Evolutionary conservation across 92 coral and sea anemone species (phyloP).

Genomic region (Phenganax stokvisi): DNA sequence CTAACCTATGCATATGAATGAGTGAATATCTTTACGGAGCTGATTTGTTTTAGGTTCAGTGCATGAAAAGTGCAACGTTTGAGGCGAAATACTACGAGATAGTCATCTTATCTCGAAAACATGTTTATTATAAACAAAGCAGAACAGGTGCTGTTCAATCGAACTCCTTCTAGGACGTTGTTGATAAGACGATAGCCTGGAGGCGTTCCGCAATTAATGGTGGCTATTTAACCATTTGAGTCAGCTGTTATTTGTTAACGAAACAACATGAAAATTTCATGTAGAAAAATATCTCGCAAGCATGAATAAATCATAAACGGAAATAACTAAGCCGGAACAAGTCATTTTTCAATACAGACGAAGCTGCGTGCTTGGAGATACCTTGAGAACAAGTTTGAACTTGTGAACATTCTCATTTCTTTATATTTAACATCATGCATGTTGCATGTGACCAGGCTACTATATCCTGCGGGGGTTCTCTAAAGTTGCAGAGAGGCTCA

Average conservation of each 20-base stretch:
- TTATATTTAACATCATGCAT: too few species aligned
- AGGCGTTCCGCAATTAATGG: not conserved
- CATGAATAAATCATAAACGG: not conserved
- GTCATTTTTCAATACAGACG: not conserved
- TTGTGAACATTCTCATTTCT: too few species aligned
- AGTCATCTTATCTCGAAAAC: constrained; percentile 2
- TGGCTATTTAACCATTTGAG: not conserved
- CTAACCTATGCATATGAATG: too few species aligned
- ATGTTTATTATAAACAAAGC: not conserved
- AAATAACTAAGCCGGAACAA: not conserved
- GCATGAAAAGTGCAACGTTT: not conserved
- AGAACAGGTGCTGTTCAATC: not conserved
- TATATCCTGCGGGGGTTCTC: too few species aligned
- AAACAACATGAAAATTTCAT: too few species aligned
- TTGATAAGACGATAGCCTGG: not conserved
- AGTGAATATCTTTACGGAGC: too few species aligned
- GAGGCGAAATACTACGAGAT: not conserved
- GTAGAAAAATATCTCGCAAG: not conserved
- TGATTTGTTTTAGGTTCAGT: too few species aligned
- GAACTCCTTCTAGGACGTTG: not conserved
- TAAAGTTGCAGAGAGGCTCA: too few species aligned
- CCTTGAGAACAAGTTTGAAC: not conserved
- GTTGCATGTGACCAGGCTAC: too few species aligned
- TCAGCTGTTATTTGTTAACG: not conserved
- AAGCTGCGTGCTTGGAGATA: not conserved